Evolutionary conservation across 2,113 vertebrate genomes (phyloP).

Genomic region (Brachypodius melanocephalos): DNA sequence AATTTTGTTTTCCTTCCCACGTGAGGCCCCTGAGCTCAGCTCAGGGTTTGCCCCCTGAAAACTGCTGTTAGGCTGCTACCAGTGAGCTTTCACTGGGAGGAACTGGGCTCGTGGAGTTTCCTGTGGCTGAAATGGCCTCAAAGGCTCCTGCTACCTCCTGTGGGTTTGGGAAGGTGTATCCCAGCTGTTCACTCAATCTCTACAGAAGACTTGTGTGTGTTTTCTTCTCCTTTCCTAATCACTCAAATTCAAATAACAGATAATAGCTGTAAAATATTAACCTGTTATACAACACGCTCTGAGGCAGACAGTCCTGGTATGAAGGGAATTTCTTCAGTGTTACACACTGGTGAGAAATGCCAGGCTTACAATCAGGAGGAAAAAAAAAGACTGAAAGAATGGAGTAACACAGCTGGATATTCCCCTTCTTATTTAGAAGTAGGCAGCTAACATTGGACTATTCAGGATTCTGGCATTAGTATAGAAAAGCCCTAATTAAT

Average conservation of each 20-base stretch:
- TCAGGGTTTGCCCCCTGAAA: neutral
- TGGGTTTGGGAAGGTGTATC: neutral
- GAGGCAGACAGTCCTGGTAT: neutral
- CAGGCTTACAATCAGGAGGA: neutral
- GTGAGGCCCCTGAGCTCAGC: neutral
- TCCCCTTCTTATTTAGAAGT: neutral
- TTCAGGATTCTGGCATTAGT: slow-evolving; percentile 11
- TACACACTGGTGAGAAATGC: neutral
- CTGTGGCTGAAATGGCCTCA: neutral
- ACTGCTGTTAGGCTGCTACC: neutral
- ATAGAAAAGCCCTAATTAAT: slow-evolving; percentile 33
- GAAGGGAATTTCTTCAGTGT: neutral
- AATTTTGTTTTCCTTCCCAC: neutral
- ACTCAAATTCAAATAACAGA: neutral
- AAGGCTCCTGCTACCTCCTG: neutral
- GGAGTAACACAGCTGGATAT: slow-evolving; percentile 3
- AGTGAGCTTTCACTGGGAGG: neutral
- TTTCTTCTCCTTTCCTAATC: neutral
- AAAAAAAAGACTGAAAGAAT: neutral
- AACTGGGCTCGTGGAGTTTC: neutral
- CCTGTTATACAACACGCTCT: neutral
- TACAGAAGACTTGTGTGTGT: neutral
- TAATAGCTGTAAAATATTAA: slow-evolving; percentile 30
- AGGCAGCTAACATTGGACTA: neutral
- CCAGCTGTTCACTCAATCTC: neutral